Percentiles rank a stretch among this genome's conserved stretches.
phyloP scores from a whole-genome alignment of 2,797 vertebrate species.

The Nasua narica region DNA sequence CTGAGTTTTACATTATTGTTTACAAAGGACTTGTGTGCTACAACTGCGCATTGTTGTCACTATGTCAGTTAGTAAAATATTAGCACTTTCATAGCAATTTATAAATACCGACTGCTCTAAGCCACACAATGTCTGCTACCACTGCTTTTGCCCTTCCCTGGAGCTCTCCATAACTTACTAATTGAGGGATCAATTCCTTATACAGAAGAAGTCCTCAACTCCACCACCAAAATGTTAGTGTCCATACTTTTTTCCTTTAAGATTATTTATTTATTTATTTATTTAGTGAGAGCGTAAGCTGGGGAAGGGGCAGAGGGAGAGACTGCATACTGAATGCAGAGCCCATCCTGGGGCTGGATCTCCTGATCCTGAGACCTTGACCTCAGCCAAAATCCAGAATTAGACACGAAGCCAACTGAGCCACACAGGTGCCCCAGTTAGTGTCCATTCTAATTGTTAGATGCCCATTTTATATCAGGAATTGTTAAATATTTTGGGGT shows the following conservation, averaged over 20 bases:
- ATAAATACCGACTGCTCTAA: neutral
- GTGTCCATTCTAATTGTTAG: neutral
- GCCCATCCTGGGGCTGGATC: neutral
- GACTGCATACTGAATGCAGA: neutral
- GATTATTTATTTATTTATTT: neutral
- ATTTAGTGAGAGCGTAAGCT: neutral
- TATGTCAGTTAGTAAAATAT: neutral
- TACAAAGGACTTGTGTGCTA: neutral
- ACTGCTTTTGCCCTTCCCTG: neutral
- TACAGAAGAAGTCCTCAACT: neutral
- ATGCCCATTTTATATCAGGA: neutral
- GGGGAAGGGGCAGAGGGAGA: neutral
- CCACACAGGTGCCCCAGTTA: neutral
- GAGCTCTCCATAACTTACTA: neutral
- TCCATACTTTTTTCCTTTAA: neutral
- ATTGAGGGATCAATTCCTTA: neutral
- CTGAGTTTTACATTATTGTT: neutral
- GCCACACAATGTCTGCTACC: fast-evolving
- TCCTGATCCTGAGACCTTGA: neutral
- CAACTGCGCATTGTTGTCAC: neutral
- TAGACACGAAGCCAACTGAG: neutral
- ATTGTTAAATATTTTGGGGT: neutral
- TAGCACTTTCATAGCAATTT: neutral
- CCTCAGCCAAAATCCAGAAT: neutral
- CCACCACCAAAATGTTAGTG: neutral